Conservation (phyloP, 2,113 vertebrate species). For the Sciurus niger region DNA sequence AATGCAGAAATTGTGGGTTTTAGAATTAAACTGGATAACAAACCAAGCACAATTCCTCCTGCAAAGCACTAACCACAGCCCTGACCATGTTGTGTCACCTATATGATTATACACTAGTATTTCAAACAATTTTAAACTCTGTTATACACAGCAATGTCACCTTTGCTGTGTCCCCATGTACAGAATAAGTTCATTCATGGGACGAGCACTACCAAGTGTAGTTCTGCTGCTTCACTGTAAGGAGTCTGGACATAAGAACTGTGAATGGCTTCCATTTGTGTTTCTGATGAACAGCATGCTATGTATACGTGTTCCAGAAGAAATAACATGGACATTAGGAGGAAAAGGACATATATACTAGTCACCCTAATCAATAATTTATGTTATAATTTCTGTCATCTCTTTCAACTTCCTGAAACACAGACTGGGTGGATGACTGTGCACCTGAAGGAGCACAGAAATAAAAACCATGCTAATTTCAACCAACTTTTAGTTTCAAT, state of each 20-base stretch:
- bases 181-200: not conserved
- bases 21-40: constrained; percentile 3
- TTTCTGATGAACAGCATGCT: not conserved
- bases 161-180: not conserved
- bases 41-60: not conserved
- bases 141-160: not conserved
- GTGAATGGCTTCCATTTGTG: not conserved
- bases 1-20: constrained; percentile 28
- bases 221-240: not conserved
- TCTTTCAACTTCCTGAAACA: constrained; percentile 37
- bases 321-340: not conserved
- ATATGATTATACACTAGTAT: not conserved
- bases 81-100: not conserved
- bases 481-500: constrained; percentile 7
- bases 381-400: not conserved
- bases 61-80: not conserved
- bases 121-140: constrained; percentile 53
- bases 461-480: not conserved
- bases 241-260: not conserved
- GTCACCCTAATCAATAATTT: constrained; percentile 12
- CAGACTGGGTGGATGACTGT: not conserved
- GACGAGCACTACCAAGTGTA: not conserved
- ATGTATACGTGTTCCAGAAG: not conserved
- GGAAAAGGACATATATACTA: constrained; percentile 18
- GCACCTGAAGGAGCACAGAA: not conserved